These are phyloP conservation scores for Ditylenchus weischeri DNA, from an alignment of 2,888 invertebrate species.

Conservation along the genomic window DNA sequence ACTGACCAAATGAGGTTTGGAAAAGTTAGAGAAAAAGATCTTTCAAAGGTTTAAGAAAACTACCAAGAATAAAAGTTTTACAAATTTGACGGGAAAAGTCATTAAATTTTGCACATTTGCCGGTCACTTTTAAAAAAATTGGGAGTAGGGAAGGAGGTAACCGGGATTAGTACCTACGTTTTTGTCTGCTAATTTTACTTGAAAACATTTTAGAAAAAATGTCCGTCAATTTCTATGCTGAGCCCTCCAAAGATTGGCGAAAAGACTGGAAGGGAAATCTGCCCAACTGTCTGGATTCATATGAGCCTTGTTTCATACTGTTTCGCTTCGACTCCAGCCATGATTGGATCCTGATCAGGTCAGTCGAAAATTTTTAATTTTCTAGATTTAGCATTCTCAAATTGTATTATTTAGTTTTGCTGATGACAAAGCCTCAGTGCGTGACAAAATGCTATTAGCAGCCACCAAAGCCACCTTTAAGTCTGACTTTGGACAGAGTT, in stretches of 20 bases:
- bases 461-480: slow-evolving; percentile 95
- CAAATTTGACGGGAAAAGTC: no score
- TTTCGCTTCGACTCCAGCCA: slow-evolving; percentile 73
- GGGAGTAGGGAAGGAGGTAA: no score
- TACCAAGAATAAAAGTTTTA: no score
- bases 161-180: no score
- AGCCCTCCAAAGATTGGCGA: slow-evolving; percentile 48
- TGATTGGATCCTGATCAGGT: slow-evolving; percentile 73
- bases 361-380: neutral
- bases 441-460: slow-evolving; percentile 95
- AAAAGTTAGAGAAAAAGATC: no score
- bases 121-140: no score
- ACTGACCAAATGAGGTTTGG: no score
- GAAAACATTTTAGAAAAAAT: slow-evolving; percentile 24
- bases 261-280: slow-evolving; percentile 53
- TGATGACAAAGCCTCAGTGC: slow-evolving; percentile 82
- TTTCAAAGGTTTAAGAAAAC: no score
- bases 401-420: slow-evolving; percentile 73
- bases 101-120: no score
- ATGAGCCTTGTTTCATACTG: slow-evolving; percentile 81
- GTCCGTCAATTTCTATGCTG: slow-evolving; percentile 21
- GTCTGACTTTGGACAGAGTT: slow-evolving; percentile 87
- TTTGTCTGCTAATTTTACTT: no score
- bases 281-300: slow-evolving; percentile 59
- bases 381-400: no score